Conservation (phyloP, 1,140 invertebrate species). For the Reticulitermes speratus region DNA sequence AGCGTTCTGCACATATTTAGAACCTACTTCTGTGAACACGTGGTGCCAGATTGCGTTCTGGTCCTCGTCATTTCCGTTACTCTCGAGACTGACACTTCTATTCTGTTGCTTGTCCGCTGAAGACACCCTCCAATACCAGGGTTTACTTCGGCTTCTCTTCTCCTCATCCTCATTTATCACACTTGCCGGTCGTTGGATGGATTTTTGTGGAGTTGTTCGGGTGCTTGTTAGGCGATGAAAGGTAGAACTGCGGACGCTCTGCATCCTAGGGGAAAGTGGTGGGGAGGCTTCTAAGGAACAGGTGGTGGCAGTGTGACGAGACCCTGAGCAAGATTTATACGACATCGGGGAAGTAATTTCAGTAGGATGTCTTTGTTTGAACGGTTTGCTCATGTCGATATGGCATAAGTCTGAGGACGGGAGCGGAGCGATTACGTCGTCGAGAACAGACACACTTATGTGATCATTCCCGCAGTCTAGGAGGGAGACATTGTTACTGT, state of each 20-base stretch:
- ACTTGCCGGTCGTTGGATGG: neutral
- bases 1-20: neutral
- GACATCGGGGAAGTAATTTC: neutral
- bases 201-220: neutral
- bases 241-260: neutral
- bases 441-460: neutral
- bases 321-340: neutral
- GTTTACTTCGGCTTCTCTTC: neutral
- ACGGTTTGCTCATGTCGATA: too few species aligned
- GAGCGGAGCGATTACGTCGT: neutral
- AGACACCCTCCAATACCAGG: neutral
- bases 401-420: neutral
- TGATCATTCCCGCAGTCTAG: too few species aligned
- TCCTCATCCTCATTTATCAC: neutral
- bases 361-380: neutral
- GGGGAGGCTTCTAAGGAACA: neutral
- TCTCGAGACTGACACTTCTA: neutral
- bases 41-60: slow-evolving; percentile 18
- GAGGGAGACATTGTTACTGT: neutral
- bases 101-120: neutral
- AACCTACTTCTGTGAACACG: slow-evolving; percentile 23
- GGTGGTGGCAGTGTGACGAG: neutral
- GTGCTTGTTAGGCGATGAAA: neutral
- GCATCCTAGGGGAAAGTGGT: neutral
- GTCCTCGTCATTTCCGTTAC: neutral